phyloP scores from a whole-genome alignment of 2,113 vertebrate species.

The Chloroceryle aenea region DNA sequence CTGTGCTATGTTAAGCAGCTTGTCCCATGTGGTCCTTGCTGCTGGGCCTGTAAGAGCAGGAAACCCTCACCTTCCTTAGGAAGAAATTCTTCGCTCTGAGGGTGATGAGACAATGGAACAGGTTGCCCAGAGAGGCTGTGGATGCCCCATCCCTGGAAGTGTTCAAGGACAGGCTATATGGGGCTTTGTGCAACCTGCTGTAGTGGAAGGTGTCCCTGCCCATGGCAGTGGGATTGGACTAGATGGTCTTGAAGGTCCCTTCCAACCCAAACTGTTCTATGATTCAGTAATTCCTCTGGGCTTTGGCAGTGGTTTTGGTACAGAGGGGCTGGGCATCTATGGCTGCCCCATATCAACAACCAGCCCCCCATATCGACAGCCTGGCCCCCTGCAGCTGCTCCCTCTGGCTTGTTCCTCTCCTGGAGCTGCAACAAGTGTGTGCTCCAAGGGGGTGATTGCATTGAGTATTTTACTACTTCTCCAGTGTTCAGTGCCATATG shows the following conservation, averaged over 20 bases:
- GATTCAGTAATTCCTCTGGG: background rate
- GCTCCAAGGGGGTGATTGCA: background rate
- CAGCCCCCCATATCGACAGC: background rate
- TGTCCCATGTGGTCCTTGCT: background rate
- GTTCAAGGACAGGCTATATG: background rate
- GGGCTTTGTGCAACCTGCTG: background rate
- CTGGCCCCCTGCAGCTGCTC: background rate
- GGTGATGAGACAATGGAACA: background rate
- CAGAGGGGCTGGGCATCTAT: background rate
- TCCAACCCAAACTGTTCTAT: background rate
- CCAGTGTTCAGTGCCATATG: slow-evolving; percentile 35
- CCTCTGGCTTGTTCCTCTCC: background rate
- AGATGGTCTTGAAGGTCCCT: background rate
- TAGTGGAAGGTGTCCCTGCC: background rate
- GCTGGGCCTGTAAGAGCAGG: background rate
- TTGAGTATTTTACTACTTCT: background rate
- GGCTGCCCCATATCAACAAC: background rate
- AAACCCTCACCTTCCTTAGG: background rate
- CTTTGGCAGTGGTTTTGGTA: background rate
- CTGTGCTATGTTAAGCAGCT: background rate
- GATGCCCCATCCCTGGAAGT: background rate
- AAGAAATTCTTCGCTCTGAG: background rate
- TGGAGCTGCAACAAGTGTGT: background rate
- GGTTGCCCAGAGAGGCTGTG: background rate
- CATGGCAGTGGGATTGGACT: no score